phyloP scores from a whole-genome alignment of 2,888 invertebrate species.

The Brenthis daphne region DNA sequence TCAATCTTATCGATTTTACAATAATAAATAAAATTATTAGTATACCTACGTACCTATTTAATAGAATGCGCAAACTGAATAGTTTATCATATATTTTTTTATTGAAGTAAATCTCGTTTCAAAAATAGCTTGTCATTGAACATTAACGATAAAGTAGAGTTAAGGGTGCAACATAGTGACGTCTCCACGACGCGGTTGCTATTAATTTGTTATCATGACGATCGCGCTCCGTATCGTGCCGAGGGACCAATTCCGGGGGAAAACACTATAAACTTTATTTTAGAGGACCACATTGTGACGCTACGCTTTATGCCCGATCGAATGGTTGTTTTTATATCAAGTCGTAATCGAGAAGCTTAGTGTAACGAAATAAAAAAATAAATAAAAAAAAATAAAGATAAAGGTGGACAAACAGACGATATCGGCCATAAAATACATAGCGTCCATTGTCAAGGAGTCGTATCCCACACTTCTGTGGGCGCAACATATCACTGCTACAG shows the following conservation, averaged over 20 bases:
- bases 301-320: constrained; percentile 23
- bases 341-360: constrained; percentile 33
- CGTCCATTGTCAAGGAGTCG: constrained; percentile 57
- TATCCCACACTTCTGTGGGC: constrained; percentile 46
- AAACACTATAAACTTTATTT: constrained; percentile 40
- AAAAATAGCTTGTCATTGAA: constrained; percentile 3
- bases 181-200: constrained; percentile 69
- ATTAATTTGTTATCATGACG: constrained; percentile 57
- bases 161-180: constrained; percentile 50
- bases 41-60: background rate
- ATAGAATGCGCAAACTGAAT: too few relatives aligned
- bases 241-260: constrained; percentile 36
- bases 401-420: constrained; percentile 32
- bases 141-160: constrained; percentile 36
- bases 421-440: constrained; percentile 39
- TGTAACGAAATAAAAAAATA: constrained; percentile 30
- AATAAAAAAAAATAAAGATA: constrained; percentile 28
- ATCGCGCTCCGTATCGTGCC: constrained; percentile 24
- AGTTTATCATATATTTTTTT: too few relatives aligned
- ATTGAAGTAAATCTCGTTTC: background rate
- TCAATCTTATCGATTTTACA: background rate
- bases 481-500: constrained; percentile 52
- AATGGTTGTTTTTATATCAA: constrained; percentile 25
- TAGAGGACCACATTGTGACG: constrained; percentile 25
- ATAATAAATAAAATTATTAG: too few relatives aligned